Conservation (phyloP, 2,797 vertebrate genomes). For the Myiotriccus ornatus region DNA sequence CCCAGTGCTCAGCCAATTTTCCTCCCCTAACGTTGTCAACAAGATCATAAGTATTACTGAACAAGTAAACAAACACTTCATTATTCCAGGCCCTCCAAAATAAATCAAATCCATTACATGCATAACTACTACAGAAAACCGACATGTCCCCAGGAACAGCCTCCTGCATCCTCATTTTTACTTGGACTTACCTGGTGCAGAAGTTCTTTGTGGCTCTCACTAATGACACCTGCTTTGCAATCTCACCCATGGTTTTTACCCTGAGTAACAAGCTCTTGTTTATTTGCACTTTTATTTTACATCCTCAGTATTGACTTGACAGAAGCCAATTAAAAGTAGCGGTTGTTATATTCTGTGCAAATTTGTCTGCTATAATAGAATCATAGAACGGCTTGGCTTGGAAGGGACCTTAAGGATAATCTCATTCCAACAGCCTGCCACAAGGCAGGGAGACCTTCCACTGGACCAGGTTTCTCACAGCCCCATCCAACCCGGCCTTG, state of each 20-base stretch:
- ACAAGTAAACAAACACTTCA: neutral
- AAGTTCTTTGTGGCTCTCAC: neutral
- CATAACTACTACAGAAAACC: neutral
- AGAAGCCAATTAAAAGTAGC: neutral
- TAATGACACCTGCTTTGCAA: neutral
- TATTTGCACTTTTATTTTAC: neutral
- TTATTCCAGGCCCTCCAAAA: neutral
- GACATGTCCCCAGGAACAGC: neutral
- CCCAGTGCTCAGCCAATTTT: neutral
- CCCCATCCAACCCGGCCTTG: neutral
- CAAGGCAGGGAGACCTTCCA: neutral
- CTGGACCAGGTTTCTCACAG: neutral
- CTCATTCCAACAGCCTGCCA: neutral
- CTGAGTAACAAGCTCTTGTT: neutral
- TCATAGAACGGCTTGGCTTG: neutral
- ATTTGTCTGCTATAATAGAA: neutral
- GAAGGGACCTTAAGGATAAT: neutral
- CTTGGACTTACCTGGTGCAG: neutral
- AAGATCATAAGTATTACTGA: neutral
- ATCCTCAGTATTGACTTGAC: neutral
- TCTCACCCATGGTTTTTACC: neutral
- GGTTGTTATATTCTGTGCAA: neutral
- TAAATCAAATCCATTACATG: neutral
- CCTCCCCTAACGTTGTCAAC: neutral
- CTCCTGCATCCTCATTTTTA: neutral